phyloP scores from a whole-genome alignment of 2,797 vertebrate genomes.

The Onychomys torridus region DNA sequence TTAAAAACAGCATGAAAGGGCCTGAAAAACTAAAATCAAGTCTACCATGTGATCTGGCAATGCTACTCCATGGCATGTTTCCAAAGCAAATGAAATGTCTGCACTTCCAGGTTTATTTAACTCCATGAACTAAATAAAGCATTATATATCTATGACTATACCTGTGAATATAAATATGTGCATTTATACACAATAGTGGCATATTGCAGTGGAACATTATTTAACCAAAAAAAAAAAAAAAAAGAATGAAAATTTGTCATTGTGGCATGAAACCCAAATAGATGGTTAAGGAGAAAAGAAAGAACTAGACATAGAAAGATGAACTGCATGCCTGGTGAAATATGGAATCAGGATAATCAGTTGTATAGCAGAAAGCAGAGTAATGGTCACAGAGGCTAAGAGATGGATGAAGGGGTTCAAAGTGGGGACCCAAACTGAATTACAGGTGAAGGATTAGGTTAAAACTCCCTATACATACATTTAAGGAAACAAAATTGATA shows the following conservation, averaged over 20 bases:
- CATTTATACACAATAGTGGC: not conserved
- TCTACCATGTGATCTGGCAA: not conserved
- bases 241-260: not conserved
- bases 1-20: not conserved
- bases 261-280: not conserved
- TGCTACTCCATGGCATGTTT: not conserved
- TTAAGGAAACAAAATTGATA: not conserved
- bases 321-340: not conserved
- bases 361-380: not conserved
- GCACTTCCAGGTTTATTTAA: not conserved
- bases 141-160: not conserved
- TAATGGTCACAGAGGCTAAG: not conserved
- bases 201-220: not conserved
- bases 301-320: not conserved
- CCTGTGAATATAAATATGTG: not conserved
- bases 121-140: not conserved
- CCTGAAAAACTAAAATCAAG: not conserved
- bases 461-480: not conserved
- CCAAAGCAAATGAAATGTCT: not conserved
- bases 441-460: not conserved
- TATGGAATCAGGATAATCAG: not conserved
- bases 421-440: not conserved
- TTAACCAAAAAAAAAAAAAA: not conserved
- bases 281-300: not conserved
- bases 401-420: no score